phyloP scores from a whole-genome alignment of 2,113 vertebrate species.

The Natator depressus region DNA sequence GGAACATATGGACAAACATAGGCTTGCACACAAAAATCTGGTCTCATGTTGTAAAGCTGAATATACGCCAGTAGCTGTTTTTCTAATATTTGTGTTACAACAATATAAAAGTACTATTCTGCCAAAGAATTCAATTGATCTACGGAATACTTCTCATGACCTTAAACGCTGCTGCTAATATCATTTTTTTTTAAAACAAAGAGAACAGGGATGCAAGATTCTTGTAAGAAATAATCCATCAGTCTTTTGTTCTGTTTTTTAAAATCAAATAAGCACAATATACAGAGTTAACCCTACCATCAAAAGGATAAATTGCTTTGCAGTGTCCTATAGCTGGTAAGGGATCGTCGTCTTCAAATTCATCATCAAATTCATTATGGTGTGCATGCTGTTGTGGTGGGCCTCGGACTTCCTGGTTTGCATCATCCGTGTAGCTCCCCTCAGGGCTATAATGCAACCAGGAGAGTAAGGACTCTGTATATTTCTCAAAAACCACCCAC shows the following conservation, averaged over 20 bases:
- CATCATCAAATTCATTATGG: conserved; percentile 94
- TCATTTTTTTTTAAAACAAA: background rate
- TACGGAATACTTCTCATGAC: conserved; percentile 4
- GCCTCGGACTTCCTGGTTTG: conserved; percentile 90
- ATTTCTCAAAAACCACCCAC: background rate
- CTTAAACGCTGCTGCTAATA: conserved; percentile 24
- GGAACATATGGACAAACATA: conserved; percentile 33
- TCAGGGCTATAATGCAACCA: conserved; percentile 84
- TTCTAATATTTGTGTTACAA: conserved; percentile 38
- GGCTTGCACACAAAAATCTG: background rate
- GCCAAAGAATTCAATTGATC: background rate
- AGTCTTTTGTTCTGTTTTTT: background rate
- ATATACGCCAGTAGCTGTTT: conserved; percentile 18
- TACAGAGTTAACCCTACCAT: conserved; percentile 81
- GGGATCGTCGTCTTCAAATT: conserved; percentile 97
- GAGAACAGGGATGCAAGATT: background rate
- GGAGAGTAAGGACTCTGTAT: background rate
- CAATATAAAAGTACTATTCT: background rate
- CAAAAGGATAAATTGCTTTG: conserved; percentile 97
- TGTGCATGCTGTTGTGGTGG: conserved; percentile 84
- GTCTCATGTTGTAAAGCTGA: conserved; percentile 19
- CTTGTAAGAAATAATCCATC: background rate
- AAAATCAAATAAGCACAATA: background rate
- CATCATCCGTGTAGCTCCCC: conserved; percentile 97
- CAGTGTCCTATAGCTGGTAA: conserved; percentile 97